Conservation (phyloP, 2,113 vertebrate genomes). For the Oncorhynchus kisutch region DNA sequence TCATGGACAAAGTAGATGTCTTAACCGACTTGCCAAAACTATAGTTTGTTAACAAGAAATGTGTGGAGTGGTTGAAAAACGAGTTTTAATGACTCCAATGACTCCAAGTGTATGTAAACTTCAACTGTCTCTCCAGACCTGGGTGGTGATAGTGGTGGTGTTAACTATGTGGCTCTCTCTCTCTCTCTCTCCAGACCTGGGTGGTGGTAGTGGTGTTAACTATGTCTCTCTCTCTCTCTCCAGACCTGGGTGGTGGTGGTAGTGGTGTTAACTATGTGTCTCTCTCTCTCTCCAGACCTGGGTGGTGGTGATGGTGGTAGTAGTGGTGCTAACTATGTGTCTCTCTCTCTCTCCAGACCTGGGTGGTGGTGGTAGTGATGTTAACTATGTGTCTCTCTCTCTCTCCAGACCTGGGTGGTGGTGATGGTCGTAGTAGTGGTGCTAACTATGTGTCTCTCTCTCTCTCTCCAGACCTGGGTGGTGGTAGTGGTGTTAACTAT, state of each 20-base stretch:
- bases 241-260: constrained; percentile 82
- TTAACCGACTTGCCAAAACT: no score
- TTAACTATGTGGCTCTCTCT: background rate
- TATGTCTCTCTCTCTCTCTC: constrained; percentile 36
- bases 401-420: constrained; percentile 81
- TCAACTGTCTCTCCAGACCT: no score
- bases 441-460: constrained; percentile 14
- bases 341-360: constrained; percentile 82
- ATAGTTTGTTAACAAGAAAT: no score
- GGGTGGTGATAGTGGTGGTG: no score
- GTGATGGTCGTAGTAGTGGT: no score
- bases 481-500: constrained; percentile 32
- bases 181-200: constrained; percentile 85
- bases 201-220: background rate
- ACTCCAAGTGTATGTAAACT: no score
- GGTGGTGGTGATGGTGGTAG: constrained; percentile 74
- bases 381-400: constrained; percentile 17
- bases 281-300: constrained; percentile 89
- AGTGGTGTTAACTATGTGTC: background rate
- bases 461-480: constrained; percentile 91
- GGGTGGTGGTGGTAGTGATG: constrained; percentile 36
- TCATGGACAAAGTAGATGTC: no score
- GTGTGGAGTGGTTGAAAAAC: no score
- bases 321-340: background rate
- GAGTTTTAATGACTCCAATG: no score